A percentile compares a stretch with the other conserved stretches of the same genome.
These are phyloP conservation scores for Physeter macrocephalus DNA, from an alignment of 2,113 vertebrate species.

Conservation along the genomic window DNA sequence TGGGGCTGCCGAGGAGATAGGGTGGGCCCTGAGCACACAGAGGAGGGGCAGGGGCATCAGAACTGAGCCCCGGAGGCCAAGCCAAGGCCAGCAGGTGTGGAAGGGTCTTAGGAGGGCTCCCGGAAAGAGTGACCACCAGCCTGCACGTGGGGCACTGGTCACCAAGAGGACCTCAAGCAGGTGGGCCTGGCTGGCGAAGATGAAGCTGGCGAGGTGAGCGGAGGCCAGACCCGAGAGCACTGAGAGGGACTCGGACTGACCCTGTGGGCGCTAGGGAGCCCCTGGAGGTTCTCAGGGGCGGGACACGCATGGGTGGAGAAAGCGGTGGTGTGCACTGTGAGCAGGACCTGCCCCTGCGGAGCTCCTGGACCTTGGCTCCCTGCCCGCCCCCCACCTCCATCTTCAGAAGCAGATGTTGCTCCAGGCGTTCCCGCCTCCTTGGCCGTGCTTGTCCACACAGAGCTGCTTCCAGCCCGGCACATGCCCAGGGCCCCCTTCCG, in stretches of 20 bases:
- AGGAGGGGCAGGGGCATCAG: neutral
- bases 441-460: neutral
- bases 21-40: neutral
- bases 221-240: neutral
- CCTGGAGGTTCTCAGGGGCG: neutral
- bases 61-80: neutral
- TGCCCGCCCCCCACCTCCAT: rapidly evolving
- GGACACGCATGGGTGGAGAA: rapidly evolving
- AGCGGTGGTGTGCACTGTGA: neutral
- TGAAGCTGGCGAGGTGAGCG: too few species aligned
- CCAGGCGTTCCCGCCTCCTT: neutral
- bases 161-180: neutral
- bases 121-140: neutral
- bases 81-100: neutral
- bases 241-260: neutral
- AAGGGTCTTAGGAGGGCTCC: neutral
- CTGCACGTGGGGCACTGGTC: neutral
- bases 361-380: neutral
- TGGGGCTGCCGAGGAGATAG: neutral
- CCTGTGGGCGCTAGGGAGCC: too few species aligned
- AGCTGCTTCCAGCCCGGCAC: neutral
- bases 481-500: neutral
- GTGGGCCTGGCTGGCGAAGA: too few species aligned
- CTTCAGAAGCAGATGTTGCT: neutral
- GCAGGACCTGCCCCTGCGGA: neutral